Evolutionary conservation across 2,797 vertebrate species (phyloP), one percentile per base, ranked within the genome.

Genomic region (Numenius phaeopus): DNA sequence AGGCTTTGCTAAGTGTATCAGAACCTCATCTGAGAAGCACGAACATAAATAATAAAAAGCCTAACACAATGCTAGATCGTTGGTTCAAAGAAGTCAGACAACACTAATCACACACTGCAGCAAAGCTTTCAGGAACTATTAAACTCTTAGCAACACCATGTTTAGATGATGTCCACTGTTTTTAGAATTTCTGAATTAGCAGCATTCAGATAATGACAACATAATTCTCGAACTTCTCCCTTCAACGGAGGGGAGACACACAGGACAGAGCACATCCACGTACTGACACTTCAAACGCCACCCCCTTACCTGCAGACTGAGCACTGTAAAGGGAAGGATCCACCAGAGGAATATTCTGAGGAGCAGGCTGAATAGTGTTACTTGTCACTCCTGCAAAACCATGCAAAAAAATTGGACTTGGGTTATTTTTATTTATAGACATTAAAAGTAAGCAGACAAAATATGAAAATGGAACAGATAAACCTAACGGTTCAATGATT

Each of bases 301-400:
- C 23, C 42, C 46, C 50, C 97, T 98, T 96, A 99, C 99, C 99
- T 98, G 98, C 97, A 97, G 98, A 98, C 92, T 98, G 98, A 91
- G 98, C 97, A 94, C 59, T 98, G 97, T 98, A 98, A 88, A 99
- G 98, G 19, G 98, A 96, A n/a, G 99, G 98, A 97, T 99, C 99
- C 0, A 99, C 98, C 26, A 96, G 66, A 16, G 98, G 98, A 90
- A 98, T 73, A 83, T 97, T 97, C 86, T 99, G 98, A 77, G 99
- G 98, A 91, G 98, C 69, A 94, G 99, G 99, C 22, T 98, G 98
- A 94, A 98, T 90, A 37, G 99, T 98, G 94, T 98, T 99, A 84
- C 94, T 97, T 22, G 98, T 95, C 77, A 99, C 99, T 98, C 98
- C 98, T 98, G 97, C 15, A 96, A 93, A 96, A 61, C 32, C 96